Conservation (phyloP, 1,140 invertebrate species). For the Drosophila sechellia region DNA sequence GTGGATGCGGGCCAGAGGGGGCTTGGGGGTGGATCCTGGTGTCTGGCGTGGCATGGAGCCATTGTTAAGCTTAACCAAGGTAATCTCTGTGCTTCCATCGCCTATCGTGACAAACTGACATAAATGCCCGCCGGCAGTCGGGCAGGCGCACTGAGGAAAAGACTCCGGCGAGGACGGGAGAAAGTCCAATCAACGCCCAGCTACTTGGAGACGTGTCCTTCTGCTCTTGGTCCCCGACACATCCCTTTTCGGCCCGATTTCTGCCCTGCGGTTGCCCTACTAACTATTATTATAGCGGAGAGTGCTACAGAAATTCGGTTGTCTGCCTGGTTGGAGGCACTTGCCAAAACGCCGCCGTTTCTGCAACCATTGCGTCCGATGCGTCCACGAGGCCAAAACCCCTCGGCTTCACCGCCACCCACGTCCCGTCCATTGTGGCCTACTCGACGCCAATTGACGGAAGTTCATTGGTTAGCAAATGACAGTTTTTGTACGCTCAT, state of each 20-base stretch:
- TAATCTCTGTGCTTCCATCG: slow-evolving; percentile 82
- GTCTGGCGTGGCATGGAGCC: slow-evolving; percentile 67
- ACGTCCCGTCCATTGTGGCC: slow-evolving; percentile 9
- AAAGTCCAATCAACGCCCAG: slow-evolving; percentile 81
- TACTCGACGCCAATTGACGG: slow-evolving; percentile 73
- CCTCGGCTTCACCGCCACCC: background rate
- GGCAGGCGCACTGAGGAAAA: slow-evolving; percentile 37
- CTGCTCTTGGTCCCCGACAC: background rate
- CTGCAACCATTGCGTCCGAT: slow-evolving; percentile 57
- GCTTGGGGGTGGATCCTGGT: slow-evolving; percentile 39
- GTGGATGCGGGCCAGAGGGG: slow-evolving; percentile 3
- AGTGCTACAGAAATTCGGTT: slow-evolving; percentile 54
- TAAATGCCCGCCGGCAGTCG: slow-evolving; percentile 76
- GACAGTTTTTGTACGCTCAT: slow-evolving; percentile 83
- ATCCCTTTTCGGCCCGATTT: background rate
- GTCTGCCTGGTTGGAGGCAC: slow-evolving; percentile 44
- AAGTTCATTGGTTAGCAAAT: slow-evolving; percentile 83
- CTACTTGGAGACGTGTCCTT: slow-evolving; percentile 62
- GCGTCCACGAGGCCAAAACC: slow-evolving; percentile 5
- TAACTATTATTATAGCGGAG: slow-evolving; percentile 76
- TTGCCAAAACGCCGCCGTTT: slow-evolving; percentile 77
- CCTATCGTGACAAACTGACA: slow-evolving; percentile 83
- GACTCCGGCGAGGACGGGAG: slow-evolving; percentile 33
- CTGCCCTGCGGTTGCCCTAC: slow-evolving; percentile 76
- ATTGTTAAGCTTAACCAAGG: slow-evolving; percentile 83